A percentile compares a stretch with the other conserved stretches of the same genome.
phyloP scores from a whole-genome alignment of 2,797 vertebrate genomes.

The Crypturellus tataupa region DNA sequence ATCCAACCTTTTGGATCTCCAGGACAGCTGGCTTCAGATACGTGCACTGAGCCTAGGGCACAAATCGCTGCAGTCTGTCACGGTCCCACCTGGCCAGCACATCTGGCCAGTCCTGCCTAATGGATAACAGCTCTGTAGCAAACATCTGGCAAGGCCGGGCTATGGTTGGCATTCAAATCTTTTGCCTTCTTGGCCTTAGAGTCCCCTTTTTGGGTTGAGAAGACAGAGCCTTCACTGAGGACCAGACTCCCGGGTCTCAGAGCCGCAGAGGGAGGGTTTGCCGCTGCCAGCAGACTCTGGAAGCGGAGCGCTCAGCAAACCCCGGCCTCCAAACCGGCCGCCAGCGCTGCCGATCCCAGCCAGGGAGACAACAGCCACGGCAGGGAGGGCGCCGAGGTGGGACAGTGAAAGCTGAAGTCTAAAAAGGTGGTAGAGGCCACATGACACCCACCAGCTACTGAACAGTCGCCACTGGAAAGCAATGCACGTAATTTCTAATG shows the following conservation, averaged over 20 bases:
- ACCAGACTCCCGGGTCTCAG: not conserved
- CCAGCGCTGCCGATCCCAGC: not conserved
- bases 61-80: not conserved
- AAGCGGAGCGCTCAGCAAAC: not conserved
- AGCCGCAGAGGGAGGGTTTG: not conserved
- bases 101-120: not conserved
- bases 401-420: not conserved
- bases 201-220: not conserved
- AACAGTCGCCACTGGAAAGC: not conserved
- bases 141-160: not conserved
- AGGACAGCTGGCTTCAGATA: not conserved
- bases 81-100: not conserved
- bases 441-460: not conserved
- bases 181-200: not conserved
- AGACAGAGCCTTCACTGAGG: not conserved
- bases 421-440: not conserved
- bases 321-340: not conserved
- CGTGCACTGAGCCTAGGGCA: not conserved
- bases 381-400: not conserved
- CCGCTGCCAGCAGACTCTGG: not conserved
- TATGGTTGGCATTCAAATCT: rapidly evolving
- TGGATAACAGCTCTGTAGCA: not conserved
- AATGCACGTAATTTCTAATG: not conserved
- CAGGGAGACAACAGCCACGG: not conserved
- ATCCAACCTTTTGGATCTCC: not conserved